Base-by-base conservation (phyloP, 2,888 invertebrate genomes). In the Crossocerus cetratus region DNA sequence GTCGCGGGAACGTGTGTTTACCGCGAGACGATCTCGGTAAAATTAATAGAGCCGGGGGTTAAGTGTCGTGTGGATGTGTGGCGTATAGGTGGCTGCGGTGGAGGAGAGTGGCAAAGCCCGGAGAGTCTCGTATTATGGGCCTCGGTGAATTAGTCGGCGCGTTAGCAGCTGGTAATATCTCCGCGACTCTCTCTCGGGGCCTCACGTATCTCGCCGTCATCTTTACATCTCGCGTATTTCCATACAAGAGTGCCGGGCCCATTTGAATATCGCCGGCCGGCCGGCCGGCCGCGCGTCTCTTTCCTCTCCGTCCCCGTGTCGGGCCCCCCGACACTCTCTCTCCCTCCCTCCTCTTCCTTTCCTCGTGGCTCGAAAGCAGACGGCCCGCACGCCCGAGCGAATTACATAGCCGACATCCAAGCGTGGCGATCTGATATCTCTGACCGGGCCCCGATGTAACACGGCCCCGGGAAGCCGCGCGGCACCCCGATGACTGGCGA, bases 141-240 rank as follows among this genome's bases (percentile, higher is more conserved):
- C 73, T 70, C 69, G 81, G 77, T 78, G 83, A 83, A 83, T 84
- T 84, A 77, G 78, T 74, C 76, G 77, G 79, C 78, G 84, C 84
- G 82, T 81, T 85, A 85, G 84, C 84, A 83, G 80, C 83, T 85
- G 82, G 83, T 81, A 84, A 84, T 84, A 85, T 79, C 82, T 74
- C 69, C 70, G 79, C 79, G 74, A 74, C 73, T 32, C 32, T 32
- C 32, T 32, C n/a, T 32, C 32, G 32, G 80, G 77, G 71, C 53
- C 77, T 68, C 77, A 69, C 78, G 81, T 84, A 84, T 84, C 81
- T 82, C 78, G 74, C 78, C 82, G 79, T 82, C 83, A 84, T 85
- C 83, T 79, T 82, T 77, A 78, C 84, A 81, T 83, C 82, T 80
- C 77, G 71, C 74, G 82, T 76, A 84, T 84, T 84, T 85, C 79